Conservation (phyloP, 2,797 vertebrate species). For the Lithobates pipiens region DNA sequence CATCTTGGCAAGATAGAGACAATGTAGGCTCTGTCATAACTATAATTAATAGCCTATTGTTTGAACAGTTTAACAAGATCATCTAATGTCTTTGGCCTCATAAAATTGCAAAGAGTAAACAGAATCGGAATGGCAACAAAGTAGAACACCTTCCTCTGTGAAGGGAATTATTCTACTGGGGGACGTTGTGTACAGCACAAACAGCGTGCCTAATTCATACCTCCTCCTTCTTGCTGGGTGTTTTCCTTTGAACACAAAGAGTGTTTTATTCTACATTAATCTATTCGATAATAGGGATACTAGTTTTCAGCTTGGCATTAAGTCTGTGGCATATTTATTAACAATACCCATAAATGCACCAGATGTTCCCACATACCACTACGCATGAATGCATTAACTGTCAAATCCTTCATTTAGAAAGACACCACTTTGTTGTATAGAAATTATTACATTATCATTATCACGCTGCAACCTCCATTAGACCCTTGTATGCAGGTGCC, state of each 20-base stretch:
- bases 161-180: not conserved
- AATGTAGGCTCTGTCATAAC: conserved; percentile 34
- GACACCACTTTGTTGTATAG: not conserved
- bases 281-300: conserved; percentile 9
- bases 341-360: not conserved
- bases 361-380: conserved; percentile 6
- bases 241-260: conserved; percentile 12
- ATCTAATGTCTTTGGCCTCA: conserved; percentile 27
- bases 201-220: conserved; percentile 26
- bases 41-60: conserved; percentile 47
- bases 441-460: not conserved
- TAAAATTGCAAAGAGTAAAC: conserved; percentile 16
- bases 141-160: conserved; percentile 2
- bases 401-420: not conserved
- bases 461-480: too few species aligned
- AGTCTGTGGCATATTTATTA: not conserved
- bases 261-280: conserved; percentile 30
- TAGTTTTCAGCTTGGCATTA: conserved; percentile 22
- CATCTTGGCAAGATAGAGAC: conserved; percentile 33
- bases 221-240: conserved; percentile 25
- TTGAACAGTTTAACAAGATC: conserved; percentile 47
- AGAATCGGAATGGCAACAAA: conserved; percentile 8
- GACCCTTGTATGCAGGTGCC: too few species aligned
- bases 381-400: conserved; percentile 3
- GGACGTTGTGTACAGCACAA: conserved; percentile 35